Base-by-base conservation (phyloP, 2,797 vertebrate species). In the Sebastolobus altivelis region DNA sequence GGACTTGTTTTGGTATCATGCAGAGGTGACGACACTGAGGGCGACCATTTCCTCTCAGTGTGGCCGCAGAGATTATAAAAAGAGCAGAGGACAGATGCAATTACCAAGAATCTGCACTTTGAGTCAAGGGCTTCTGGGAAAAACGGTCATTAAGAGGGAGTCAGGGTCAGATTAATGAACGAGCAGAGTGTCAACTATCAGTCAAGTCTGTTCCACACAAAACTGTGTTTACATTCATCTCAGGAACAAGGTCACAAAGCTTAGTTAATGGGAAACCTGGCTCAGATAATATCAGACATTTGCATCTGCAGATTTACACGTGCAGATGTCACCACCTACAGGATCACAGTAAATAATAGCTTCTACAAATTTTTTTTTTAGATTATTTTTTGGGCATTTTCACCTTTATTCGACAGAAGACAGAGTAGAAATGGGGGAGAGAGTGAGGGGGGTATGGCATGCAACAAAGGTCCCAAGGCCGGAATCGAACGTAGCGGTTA, bases 31-130 rank as follows among this genome's bases (percentile, higher is more conserved):
- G n/a, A 65, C 74, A 81, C 7, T 12, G 38, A 61, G 61, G 43
- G 10, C 38, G 61, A 43, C 8, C 35, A 61, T 79, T 81, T 83
- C 65, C 77, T 63, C 27, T 81, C 59, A 20, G 10, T 82, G 33
- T 54, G 37, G 59, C 31, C 4, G 59, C 25, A 54, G 43, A 66
- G 63, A 76, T 67, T 20, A 74, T 33, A 76, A 77, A 82, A 72
- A 25, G 52, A 79, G 58, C 72, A 37, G 25, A 62, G 65, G 52
- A 59, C 38, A 37, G 29, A 81, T 58, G 70, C 63, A 84, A 75
- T 80, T 82, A 77, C 55, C 29, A 54, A 29, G 29, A 65, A 80
- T 70, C 14, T 11, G 43, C 49, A 77, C 49, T 65, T 59, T 75
- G 40, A 80, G 31, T 65, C 35, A 58, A 82, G 65, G 60, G 55